Evolutionary conservation across 2,888 invertebrate genomes (phyloP), one percentile per base, ranked within the genome.

Genomic region (Adelphocoris suturalis): DNA sequence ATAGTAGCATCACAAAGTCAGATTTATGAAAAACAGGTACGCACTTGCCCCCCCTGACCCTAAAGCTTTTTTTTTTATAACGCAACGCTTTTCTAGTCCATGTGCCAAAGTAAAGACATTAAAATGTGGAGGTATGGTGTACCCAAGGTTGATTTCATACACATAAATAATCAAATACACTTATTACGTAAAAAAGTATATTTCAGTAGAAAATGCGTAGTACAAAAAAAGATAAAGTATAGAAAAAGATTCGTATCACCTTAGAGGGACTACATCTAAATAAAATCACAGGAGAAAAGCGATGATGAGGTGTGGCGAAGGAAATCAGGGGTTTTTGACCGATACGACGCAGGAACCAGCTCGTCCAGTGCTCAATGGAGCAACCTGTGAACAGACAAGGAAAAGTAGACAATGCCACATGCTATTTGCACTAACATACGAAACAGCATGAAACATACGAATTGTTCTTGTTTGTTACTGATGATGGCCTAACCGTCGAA

Each of bases 331-430:
- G 48, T 86, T 86, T 68, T 28, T 37, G 23, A 91, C 92, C 91
- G 89, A 94, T 85, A 98, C 97, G 16, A 98, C 96, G 92, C 98
- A 97, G 82, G 98, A 97, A 91, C 98, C 98, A 46, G 98, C 98
- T 91, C 98, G 95, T 19, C 97, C 97, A 48, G 96, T 96, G 92
- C 96, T 96, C 91, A 98, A 94, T 47, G 97, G 95, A 14, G 97
- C 95, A 91, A 97, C 95, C 94, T 96, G 95, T 46, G 95, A 95
- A 61, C 52, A 55, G 37, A 47, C 5, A 13, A 9, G 0, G 78
- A 7, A 4, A 13, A 19, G 75, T 90, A 48, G 90, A 90, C 91
- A 90, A 89, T 91, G 37, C 90, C 68, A 4, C 68, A 68, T 68
- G 7, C 68, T 68, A 16, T 48, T 48, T 7, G 13, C 7, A 48